Evolutionary conservation across 2,888 invertebrate species (phyloP).

Genomic region (Pollenia labialis): DNA sequence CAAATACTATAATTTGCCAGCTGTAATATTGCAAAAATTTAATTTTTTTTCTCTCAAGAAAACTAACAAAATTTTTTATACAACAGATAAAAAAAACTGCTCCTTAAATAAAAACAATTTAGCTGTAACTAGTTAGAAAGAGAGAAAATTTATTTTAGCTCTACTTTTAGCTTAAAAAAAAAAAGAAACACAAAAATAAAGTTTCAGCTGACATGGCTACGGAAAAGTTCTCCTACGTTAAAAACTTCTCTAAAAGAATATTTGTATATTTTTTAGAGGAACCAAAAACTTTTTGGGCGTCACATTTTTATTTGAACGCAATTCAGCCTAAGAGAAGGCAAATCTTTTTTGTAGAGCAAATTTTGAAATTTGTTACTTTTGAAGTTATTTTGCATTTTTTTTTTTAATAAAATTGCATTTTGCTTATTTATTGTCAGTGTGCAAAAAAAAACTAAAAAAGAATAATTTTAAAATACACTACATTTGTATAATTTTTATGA

Average conservation of each 20-base stretch:
- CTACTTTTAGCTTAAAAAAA: conserved; percentile 39
- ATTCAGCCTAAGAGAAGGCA: conserved; percentile 41
- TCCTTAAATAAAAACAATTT: conserved; percentile 7
- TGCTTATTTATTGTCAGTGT: conserved; percentile 69
- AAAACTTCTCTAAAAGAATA: conserved; percentile 10
- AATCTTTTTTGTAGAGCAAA: background rate
- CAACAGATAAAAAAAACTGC: conserved; percentile 25
- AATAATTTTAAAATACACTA: background rate
- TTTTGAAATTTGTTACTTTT: conserved; percentile 1
- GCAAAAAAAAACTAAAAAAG: conserved; percentile 2
- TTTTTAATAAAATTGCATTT: conserved; percentile 65
- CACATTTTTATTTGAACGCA: conserved; percentile 47
- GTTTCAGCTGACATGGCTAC: conserved; percentile 30
- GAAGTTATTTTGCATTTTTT: background rate
- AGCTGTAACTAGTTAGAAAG: background rate
- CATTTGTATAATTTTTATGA: conserved; percentile 21
- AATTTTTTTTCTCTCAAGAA: conserved; percentile 38
- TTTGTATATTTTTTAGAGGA: background rate
- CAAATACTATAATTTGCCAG: conserved; percentile 16
- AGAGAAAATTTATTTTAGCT: conserved; percentile 57
- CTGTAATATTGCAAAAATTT: conserved; percentile 31
- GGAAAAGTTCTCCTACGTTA: conserved; percentile 27
- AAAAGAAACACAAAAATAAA: conserved; percentile 19
- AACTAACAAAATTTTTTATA: conserved; percentile 34
- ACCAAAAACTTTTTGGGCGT: conserved; percentile 59